Percentiles rank a stretch among this genome's conserved stretches.
phyloP scores from a whole-genome alignment of 1,140 invertebrate species.

The Drosophila rhopaloa region DNA sequence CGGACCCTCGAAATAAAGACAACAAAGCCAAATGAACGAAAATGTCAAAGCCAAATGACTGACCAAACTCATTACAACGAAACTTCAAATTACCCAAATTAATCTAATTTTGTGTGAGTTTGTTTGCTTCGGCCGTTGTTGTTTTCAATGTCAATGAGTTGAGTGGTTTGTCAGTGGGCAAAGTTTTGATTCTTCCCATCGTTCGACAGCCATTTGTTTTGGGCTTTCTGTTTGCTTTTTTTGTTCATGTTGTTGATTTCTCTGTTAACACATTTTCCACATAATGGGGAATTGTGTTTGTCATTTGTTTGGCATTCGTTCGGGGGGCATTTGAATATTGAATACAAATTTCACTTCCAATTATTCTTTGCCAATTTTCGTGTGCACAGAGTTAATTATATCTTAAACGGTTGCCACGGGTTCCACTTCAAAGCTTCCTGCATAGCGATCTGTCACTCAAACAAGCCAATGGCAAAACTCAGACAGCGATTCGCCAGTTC shows the following conservation, averaged over 20 bases:
- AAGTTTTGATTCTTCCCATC: conserved; percentile 45
- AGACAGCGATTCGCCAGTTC: conserved; percentile 18
- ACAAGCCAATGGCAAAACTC: conserved; percentile 43
- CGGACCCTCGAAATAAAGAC: conserved; percentile 64
- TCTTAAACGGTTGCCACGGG: conserved; percentile 49
- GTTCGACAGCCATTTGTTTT: conserved; percentile 59
- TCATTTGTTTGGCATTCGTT: conserved; percentile 47
- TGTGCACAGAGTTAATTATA: conserved; percentile 37
- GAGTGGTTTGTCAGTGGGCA: conserved; percentile 49
- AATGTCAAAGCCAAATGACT: conserved; percentile 77
- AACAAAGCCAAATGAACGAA: conserved; percentile 54
- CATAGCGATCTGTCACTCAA: conserved; percentile 45
- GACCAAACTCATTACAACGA: conserved; percentile 81
- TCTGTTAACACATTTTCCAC: conserved; percentile 71
- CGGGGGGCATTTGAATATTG: conserved; percentile 22
- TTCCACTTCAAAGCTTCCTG: conserved; percentile 40
- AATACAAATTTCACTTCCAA: conserved; percentile 17
- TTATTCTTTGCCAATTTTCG: conserved; percentile 16
- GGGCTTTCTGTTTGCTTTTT: conserved; percentile 13
- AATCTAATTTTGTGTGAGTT: conserved; percentile 76
- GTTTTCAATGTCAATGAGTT: conserved; percentile 75
- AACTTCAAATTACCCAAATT: conserved; percentile 80
- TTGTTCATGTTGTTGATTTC: conserved; percentile 20
- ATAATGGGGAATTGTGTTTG: conserved; percentile 70
- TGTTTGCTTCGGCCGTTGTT: conserved; percentile 18